Base-by-base conservation (phyloP, 2,797 vertebrate species). In the Phalanger gymnotis region DNA sequence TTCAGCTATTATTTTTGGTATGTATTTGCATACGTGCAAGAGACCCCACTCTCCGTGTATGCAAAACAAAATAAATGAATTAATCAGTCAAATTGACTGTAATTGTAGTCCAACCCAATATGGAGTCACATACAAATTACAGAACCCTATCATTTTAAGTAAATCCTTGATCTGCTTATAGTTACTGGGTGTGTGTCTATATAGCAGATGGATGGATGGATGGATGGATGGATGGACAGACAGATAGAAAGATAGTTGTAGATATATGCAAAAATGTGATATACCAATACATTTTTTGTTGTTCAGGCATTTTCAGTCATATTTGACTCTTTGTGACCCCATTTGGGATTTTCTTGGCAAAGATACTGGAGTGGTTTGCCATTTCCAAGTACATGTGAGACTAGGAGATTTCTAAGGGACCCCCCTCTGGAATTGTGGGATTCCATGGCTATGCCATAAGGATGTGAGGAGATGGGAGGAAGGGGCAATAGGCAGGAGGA, bases 11-110 rank as follows among this genome's bases (percentile, higher is more conserved):
- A 31, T 52, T 52, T 95, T 95, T 93, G 73, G 92, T 94, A 90
- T 90, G 47, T 3, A 94, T 94, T 97, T 96, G 91, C 94, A 92
- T 92, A 92, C 90, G 93, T 95, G 95, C 54, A 94, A 94, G 95
- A 94, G 90, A 9, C 81, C 7, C 40, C 2, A 31, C 52, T 90
- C 57, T 28, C 31, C 47, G 90, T 52, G 31, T 52, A n/a, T 90
- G 47, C 91, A 96, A 95, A 90, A 93, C 93, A 96, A 30, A 95
- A 91, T 95, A 90, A 53, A 73, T 55, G 40, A 66, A 94, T 96
- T 94, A 95, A 94, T 94, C 90, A 91, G 56, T 94, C 58, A 57
- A 92, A 58, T 61, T 27, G 73, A 66, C 31, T 91, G 14, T 9
- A 52, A 28, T 19, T 30, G 51, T 4, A 0, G 13, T 87, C 57